Base-by-base conservation (phyloP, 2,113 vertebrate genomes). In the Melanotaenia duboulayi region DNA sequence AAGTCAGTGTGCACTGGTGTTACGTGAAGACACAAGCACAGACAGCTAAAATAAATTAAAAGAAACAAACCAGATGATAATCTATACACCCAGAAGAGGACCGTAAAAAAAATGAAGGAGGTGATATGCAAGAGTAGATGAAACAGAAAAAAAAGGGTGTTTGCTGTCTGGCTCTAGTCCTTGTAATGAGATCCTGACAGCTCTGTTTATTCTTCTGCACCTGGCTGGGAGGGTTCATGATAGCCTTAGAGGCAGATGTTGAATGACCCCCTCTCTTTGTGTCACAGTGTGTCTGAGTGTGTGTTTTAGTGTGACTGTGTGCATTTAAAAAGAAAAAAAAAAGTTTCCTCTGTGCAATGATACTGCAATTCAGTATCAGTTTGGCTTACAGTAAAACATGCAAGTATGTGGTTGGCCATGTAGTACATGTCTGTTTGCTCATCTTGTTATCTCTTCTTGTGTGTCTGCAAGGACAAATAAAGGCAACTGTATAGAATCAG, bases 131-230 rank as follows among this genome's bases (percentile, higher is more conserved):
- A 59, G 23, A 56, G 56, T 52, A 62, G 64, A 32, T 63, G 56
- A 59, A 71, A 62, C 1, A 48, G 66, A 76, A 78, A 64, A 37
- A 22, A 79, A 51, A 76, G 80, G 22, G 49, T 35, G 46, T 35
- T 55, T 0, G 28, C 12, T 61, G 24, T 57, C 12, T 23, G 59
- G 3, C 14, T 79, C 19, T 39, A 28, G 52, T 78, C 44, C 52
- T 63, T 74, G 62, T 83, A 85, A 80, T 77, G 54, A 76, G 73
- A 80, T 61, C 46, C 77, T 51, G 24, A 72, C 56, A 25, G 54
- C 46, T 71, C 65, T 85, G 74, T 87, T 83, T 74, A 61, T 78
- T 44, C 28, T 66, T 1, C 63, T 84, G 85, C 80, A 86, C 84
- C 82, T 87, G 88, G 74, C 28, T 58, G 62, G 74, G 32, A 39